Evolutionary conservation across 2,113 vertebrate species (phyloP), one percentile per base, ranked within the genome.

Genomic region (Leiothrix lutea): DNA sequence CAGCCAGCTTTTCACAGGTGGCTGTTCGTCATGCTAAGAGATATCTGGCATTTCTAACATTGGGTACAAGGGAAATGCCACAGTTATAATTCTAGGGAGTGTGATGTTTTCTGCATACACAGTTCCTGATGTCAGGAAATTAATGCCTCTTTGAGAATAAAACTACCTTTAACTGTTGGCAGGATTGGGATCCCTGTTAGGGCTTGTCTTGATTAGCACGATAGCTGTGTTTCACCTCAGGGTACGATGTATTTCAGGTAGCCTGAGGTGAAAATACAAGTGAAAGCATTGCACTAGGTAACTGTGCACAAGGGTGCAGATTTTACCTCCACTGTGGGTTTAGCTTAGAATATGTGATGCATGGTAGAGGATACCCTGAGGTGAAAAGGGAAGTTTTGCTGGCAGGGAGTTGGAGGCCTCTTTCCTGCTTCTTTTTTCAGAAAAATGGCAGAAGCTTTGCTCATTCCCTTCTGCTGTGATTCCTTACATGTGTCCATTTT

Each of bases 211-310:
- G 67, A 50, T 70, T 90, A 56, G 7, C 36, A 74, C 67, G 78
- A 48, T 66, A 78, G 19, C 64, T 53, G 65, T 78, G 38, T 95
- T 95, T 95, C 72, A 94, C 92, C 88, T 92, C 69, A 60, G 95
- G 96, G 72, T 86, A 83, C 64, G 54, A 16, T 71, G 83, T 88
- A 67, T 70, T 95, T 91, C 80, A 74, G 44, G 72, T 78, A 92
- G 83, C 92, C 92, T 88, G 75, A 94, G 86, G 94, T 94, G 66
- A 91, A 95, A 86, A 70, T 53, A 51, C n/a, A 86, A 83, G 77
- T 19, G 56, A 91, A 93, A 61, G 56, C 38, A 51, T n/a, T 56
- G 44, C 38, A 71, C 33, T 71, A 71, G 19, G n/a, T 78, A 84
- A 51, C 66, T 64, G 65, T 75, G 86, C 79, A 73, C 62, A 77